Evolutionary conservation across 2,888 invertebrate genomes (phyloP), one percentile per base, ranked within the genome.

Genomic region (Caenorhabditis drosophilae): DNA sequence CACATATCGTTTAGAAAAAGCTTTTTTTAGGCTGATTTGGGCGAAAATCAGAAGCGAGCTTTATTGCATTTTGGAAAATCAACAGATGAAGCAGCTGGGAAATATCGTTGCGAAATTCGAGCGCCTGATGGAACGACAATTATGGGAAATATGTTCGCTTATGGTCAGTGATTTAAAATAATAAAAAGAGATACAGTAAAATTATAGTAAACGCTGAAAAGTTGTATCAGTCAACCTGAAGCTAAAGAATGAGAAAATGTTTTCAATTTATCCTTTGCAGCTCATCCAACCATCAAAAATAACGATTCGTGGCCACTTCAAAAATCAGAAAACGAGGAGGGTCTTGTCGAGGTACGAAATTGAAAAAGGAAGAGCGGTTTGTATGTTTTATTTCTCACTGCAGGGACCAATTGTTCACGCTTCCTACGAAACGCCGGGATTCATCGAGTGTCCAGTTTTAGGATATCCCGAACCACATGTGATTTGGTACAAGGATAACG

Each of bases 121-220:
- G 60, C 68, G 1, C 46, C 50, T 2, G 57, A 67, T 34, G 69
- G 50, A 26, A 49, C 64, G 27, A 26, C 55, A 18, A 56, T 77
- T 47, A 56, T 55, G 18, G 79, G 80, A 26, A 80, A 80, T 34
- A 68, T 80, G 70, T 78, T 80, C 42, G 75, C 72, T 7, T 71
- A 77, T 56, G 53, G 78, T 78, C 35, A 63, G 77, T 61, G 47
- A 49, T 34, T 53, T 34, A 4, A n/a, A 7, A 18, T 4, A 16
- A 18, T 25, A 11, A 4, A 20, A 20, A 4, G 6, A 42, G 11
- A 15, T 42, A 25, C 12, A 4, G 22, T 6, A 40, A 40, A 40
- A 9, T 40, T 40, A 15, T 7, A 40, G 40, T 11, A 40, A 18
- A 40, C 6, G 12, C 31, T 31, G 31, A 31, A 31, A 31, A 31